Base-by-base conservation (phyloP, 2,888 invertebrate genomes). In the Andrena bucephala region DNA sequence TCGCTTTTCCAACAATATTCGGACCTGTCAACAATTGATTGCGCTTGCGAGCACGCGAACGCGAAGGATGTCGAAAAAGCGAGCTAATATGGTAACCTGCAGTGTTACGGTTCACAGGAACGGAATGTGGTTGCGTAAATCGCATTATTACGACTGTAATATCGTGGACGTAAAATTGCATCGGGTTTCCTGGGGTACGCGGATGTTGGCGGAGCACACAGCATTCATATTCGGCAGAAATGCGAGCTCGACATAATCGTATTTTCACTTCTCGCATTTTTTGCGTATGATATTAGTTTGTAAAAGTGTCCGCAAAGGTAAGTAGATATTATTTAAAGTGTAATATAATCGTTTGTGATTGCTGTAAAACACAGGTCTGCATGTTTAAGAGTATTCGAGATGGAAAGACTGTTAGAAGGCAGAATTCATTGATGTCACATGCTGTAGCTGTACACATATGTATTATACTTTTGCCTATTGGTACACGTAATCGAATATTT, bases 81-180 rank as follows among this genome's bases (percentile, higher is more conserved):
- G 27, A 57, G 27, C 16, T 57, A 42, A 10, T 52, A 62, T 3
- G 50, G 52, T 29, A 69, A 57, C 76, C 27, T n/a, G 65, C 65
- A 77, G 67, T 72, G 67, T 73, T 81, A 73, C 57, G 66, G 68
- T 76, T 71, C 69, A 50, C 13, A 33, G 65, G 33, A 29, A 29
- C 54, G 77, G 77, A 67, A 81, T 74, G 69, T 48, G 73, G 77
- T 77, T 81, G 57, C 72, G 66, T 70, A 67, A 81, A 77, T 83
- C 66, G 70, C 31, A 54, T 57, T 67, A 81, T 83, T 74, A 70
- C 62, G 62, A 69, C 69, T 70, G 73, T 57, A 57, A 57, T 57
- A 57, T 57, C 57, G 27, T 20, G 24, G 24, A 57, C 57, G 57
- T 24, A 77, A 83, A 81, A 81, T 74, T 77, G 62, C 76, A 54